Evolutionary conservation across 53 echinoderm and acorn worm species (phyloP).

Genomic region (Temnopleurus reevesii): DNA sequence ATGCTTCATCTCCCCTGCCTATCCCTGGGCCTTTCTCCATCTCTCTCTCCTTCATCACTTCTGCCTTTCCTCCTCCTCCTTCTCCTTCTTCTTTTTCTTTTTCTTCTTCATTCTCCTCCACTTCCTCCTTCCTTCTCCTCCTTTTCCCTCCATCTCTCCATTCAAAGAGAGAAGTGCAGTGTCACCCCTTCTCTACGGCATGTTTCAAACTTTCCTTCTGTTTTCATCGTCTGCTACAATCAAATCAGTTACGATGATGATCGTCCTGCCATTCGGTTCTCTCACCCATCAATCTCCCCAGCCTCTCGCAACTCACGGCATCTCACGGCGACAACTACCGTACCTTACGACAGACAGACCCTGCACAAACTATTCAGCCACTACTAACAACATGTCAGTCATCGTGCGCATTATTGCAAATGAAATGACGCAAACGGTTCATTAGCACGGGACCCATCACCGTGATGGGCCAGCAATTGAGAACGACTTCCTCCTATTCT

Average conservation of each 20-base stretch:
- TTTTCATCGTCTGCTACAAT: neutral
- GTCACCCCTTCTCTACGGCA: too few relatives aligned
- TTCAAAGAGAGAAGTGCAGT: too few relatives aligned
- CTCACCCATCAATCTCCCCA: neutral
- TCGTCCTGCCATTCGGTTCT: neutral
- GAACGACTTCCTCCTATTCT: neutral
- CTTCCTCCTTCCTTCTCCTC: neutral
- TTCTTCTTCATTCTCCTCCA: neutral
- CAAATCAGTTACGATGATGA: slow-evolving; percentile 5
- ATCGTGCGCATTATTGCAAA: slow-evolving; percentile 21
- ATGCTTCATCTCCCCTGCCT: neutral
- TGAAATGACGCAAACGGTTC: slow-evolving; percentile 40
- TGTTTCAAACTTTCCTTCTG: neutral
- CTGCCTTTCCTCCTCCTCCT: neutral
- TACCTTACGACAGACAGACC: too few relatives aligned
- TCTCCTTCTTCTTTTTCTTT: neutral
- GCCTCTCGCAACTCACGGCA: neutral
- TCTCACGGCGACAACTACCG: too few relatives aligned
- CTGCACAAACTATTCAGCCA: neutral
- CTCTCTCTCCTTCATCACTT: neutral
- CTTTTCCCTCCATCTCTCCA: neutral
- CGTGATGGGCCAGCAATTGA: slow-evolving; percentile 11
- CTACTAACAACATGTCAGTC: slow-evolving; percentile 6
- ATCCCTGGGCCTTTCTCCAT: neutral
- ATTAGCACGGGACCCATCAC: slow-evolving; percentile 31